Evolutionary conservation across 1,140 invertebrate genomes (phyloP), one percentile per base, ranked within the genome.

Genomic region (Drosophila melanica): DNA sequence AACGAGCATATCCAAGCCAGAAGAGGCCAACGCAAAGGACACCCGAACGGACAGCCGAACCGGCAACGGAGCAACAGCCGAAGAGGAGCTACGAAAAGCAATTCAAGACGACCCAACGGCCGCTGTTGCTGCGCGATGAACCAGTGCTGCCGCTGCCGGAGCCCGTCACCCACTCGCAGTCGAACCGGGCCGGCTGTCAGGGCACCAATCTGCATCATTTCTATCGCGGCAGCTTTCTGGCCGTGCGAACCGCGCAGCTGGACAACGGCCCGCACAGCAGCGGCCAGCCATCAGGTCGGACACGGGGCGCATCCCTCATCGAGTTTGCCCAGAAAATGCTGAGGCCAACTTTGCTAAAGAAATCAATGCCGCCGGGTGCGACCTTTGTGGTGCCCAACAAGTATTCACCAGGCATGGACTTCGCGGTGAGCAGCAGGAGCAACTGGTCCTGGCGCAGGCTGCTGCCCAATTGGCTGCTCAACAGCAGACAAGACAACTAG

Each of bases 161-260:
- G n/a, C 14, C 20, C 1, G 12, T 12, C 1, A 10, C 39, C 8
- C 16, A 11, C 14, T 4, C 51, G 12, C 35, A 27, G 8, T 23
- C 20, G 20, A 18, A 3, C 10, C 14, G 10, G 20, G 18, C 10
- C 9, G 16, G 14, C 5, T 45, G 44, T 0, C 6, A 58, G 45
- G 78, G 53, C 33, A 50, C 35, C 5, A 23, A 47, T 8, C 11
- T 54, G 0, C 44, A 48, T 30, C 57, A 55, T 7, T 74, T 69
- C 39, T 85, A 85, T 58, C 51, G 62, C 1, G 74, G 81, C 4
- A 75, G 66, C 30, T 86, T 86, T 48, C 66, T 85, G 1, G 44
- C n/a, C 5, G 39, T 68, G 1, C 81, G 66, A 7, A 27, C 3
- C 11, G 5, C 16, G 2, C 7, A 0, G 27, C 27, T 27, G 27